Evolutionary conservation across 2,113 vertebrate genomes (phyloP), one percentile per base, ranked within the genome.

Genomic region (Actenoides lindsayi): DNA sequence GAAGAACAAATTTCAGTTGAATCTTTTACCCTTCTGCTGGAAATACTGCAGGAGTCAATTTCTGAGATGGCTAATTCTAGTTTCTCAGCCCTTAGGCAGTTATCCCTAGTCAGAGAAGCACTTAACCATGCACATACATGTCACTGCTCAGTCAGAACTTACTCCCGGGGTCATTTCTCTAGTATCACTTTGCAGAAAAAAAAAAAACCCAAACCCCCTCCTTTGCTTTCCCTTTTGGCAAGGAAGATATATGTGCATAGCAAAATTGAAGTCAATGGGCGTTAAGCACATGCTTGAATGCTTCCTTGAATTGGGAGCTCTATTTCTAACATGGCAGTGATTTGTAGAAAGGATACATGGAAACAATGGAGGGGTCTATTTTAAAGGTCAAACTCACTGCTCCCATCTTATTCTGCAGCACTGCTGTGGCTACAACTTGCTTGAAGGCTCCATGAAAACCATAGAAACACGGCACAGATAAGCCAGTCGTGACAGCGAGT

Each of bases 251-350:
- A 94, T 0, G 1, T 35, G 71, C 3, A 2, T 51, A 79, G 82
- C 57, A 74, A 89, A 91, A 93, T 35, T 88, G 87, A 91, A 91
- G 85, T 90, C 87, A 96, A 56, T 46, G 79, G 42, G 50, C 2
- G 0, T 94, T 96, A 93, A 90, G 59, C 78, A 77, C 71, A 91
- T 69, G 90, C 90, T 90, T 91, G 92, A 96, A 88, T 9, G 79
- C 78, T 86, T 83, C 63, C 59, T 93, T 80, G 78, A 96, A 90
- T 30, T 39, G 75, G 65, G 28, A 94, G 57, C 71, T 95, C 84
- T 74, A 13, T 85, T 95, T 93, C 59, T 85, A 90, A 94, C 0
- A 33, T 88, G 87, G 71, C 85, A 90, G 67, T 80, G 93, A 96
- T 91, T 88, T 88, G 84, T 69, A 83, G 90, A 74, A 85, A 80